A percentile compares a stretch with the other conserved stretches of the same genome.
These are phyloP conservation scores for Stenurella melanura DNA, from an alignment of 2,888 invertebrate genomes.

Conservation along the genomic window DNA sequence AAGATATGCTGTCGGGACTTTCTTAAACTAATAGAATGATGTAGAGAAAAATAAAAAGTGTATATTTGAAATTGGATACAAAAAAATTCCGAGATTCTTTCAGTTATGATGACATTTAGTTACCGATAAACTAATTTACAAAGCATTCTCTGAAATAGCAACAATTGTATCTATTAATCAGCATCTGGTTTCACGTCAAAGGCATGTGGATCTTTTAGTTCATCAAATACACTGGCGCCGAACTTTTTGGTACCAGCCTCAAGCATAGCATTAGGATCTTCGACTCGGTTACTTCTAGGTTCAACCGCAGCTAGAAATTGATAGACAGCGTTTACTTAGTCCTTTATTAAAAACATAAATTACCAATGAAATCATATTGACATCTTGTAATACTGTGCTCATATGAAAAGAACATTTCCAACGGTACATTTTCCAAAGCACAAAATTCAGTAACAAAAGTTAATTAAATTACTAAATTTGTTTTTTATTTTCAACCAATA, in stretches of 20 bases:
- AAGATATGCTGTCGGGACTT: too few species aligned
- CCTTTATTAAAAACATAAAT: background rate
- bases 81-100: too few species aligned
- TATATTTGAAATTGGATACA: too few species aligned
- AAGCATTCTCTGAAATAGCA: background rate
- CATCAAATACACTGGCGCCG: slow-evolving; percentile 41
- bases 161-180: slow-evolving; percentile 41
- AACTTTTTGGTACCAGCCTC: slow-evolving; percentile 34
- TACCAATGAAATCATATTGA: background rate
- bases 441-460: too few species aligned
- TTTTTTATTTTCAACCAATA: too few species aligned
- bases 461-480: too few species aligned
- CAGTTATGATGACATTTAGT: too few species aligned
- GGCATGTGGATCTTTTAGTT: slow-evolving; percentile 43
- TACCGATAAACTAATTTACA: background rate
- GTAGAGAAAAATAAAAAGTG: too few species aligned
- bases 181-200: slow-evolving; percentile 63
- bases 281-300: background rate
- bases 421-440: too few species aligned
- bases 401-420: too few species aligned
- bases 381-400: background rate
- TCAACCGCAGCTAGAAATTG: slow-evolving; percentile 11
- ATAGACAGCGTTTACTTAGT: slow-evolving; percentile 3
- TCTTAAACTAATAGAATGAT: too few species aligned
- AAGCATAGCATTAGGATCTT: slow-evolving; percentile 30